Evolutionary conservation across 2,113 vertebrate genomes (phyloP).

Genomic region (Pseudopipra pipra): DNA sequence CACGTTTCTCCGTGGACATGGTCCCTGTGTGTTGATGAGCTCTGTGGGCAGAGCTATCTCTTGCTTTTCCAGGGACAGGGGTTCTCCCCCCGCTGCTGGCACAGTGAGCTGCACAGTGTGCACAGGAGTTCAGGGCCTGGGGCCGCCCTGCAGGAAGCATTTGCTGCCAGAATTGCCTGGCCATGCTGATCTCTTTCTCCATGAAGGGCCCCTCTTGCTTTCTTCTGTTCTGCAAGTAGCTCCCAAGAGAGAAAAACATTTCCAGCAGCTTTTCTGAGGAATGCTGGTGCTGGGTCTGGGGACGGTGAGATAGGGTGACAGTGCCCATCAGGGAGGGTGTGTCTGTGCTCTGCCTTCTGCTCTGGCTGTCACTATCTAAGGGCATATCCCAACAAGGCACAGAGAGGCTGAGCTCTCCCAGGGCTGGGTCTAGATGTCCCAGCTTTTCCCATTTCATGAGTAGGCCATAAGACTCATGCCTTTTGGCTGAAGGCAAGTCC

Average conservation of each 20-base stretch:
- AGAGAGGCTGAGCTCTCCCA: background rate
- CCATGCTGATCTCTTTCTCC: background rate
- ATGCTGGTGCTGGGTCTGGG: background rate
- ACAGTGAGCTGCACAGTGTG: background rate
- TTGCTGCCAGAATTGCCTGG: background rate
- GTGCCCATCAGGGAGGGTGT: background rate
- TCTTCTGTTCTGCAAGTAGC: background rate
- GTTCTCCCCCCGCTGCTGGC: background rate
- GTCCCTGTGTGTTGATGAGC: background rate
- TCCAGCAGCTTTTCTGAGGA: background rate
- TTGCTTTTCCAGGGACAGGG: background rate
- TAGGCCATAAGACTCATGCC: background rate
- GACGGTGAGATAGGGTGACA: background rate
- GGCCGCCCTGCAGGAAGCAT: background rate
- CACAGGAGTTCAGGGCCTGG: background rate
- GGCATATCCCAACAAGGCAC: background rate
- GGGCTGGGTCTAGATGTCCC: background rate
- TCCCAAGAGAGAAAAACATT: background rate
- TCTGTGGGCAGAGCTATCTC: background rate
- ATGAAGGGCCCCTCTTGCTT: background rate
- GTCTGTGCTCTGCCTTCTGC: background rate
- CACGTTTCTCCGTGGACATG: fast-evolving
- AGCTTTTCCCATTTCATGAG: background rate
- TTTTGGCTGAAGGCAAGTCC: background rate
- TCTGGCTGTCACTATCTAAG: background rate